Base-by-base conservation (phyloP, 2,113 vertebrate species). In the Lichenostomus cassidix region DNA sequence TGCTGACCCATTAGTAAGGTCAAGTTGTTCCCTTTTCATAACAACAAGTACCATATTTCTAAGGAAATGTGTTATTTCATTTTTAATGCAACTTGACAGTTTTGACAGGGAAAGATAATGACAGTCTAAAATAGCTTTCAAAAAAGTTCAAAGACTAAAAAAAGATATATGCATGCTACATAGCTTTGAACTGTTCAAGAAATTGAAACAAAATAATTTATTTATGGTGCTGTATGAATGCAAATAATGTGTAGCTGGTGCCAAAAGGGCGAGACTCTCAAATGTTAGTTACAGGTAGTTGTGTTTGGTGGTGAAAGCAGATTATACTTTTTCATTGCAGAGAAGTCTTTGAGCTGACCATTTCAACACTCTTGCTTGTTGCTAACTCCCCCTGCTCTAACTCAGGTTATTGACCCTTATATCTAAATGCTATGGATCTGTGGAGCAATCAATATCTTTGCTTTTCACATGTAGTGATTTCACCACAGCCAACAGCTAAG, bases 31-130 rank as follows among this genome's bases (percentile, higher is more conserved):
- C 7, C 28, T 89, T 92, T 83, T 86, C 55, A 22, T 84, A 47
- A 83, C 24, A 82, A 83, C 33, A 87, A 90, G 83, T 68, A 39
- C 20, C 3, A 4, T 41, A 75, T 44, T 91, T 95, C 80, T 84
- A 70, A 94, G 63, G 60, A 93, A 95, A 92, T 58, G 4, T 70
- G 39, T 67, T 84, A 35, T 76, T 94, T 87, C 64, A 62, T 94
- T 96, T 96, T 92, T 93, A 96, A 92, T 94, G 59, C 44, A 95
- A 62, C 67, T 84, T 93, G 84, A 53, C 92, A 80, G 29, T 87
- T 83, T 79, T 87, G 84, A 89, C 76, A 90, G 49, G 31, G 33
- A 94, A 94, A 90, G 87, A 94, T 94, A 95, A 94, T 83, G 87
- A 92, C 91, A 91, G n/a, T 58, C 24, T 78, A 94, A 96, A 95